A percentile compares a stretch with the other conserved stretches of the same genome.
phyloP scores from a whole-genome alignment of 92 coral and sea anemone species.

The Micromussa lordhowensis region DNA sequence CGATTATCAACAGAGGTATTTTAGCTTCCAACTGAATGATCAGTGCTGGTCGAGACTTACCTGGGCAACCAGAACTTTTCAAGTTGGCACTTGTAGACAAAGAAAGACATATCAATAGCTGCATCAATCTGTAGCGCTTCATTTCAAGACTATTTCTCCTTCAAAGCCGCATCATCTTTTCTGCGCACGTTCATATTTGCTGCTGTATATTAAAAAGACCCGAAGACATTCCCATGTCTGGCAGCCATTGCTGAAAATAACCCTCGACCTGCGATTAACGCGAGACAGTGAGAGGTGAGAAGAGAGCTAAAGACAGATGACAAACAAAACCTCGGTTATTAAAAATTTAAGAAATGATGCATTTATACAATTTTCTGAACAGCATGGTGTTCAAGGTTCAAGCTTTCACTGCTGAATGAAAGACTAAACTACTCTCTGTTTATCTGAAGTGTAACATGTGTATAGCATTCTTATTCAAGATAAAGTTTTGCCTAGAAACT shows the following conservation, averaged over 20 bases:
- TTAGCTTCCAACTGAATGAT: neutral
- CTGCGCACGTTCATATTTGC: neutral
- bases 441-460: neutral
- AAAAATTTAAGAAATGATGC: slow-evolving; percentile 38
- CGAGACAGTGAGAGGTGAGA: neutral
- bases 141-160: slow-evolving; percentile 13
- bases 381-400: slow-evolving; percentile 10
- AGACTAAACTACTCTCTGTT: neutral
- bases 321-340: slow-evolving; percentile 19
- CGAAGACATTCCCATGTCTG: neutral
- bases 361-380: slow-evolving; percentile 28
- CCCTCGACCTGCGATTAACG: neutral
- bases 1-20: neutral
- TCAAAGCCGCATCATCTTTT: neutral
- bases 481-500: neutral
- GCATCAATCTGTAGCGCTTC: neutral
- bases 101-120: neutral
- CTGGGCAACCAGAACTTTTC: slow-evolving; percentile 19
- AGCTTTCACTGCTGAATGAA: neutral
- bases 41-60: slow-evolving; percentile 30
- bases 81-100: neutral
- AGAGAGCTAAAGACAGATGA: slow-evolving; percentile 4
- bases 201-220: neutral
- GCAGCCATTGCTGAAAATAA: slow-evolving; percentile 3
- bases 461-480: neutral